phyloP scores from a whole-genome alignment of 2,797 vertebrate species.

The Vireo griseus region DNA sequence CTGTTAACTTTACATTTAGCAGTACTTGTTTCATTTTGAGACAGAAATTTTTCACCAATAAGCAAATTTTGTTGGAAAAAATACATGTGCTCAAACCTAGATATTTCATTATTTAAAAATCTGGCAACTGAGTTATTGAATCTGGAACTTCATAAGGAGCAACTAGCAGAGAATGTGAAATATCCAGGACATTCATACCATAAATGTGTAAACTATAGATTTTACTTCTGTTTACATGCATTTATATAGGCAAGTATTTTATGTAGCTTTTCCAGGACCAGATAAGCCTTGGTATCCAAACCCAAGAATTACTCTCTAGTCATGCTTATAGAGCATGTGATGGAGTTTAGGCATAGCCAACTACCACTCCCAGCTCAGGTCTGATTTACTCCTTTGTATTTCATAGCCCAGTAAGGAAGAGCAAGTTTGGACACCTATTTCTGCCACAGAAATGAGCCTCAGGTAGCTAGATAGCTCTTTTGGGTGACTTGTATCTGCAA shows the following conservation, averaged over 20 bases:
- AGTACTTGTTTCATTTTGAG: background rate
- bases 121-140: background rate
- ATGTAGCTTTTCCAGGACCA: background rate
- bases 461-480: background rate
- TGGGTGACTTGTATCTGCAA: background rate
- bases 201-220: background rate
- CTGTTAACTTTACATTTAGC: background rate
- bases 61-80: rapidly evolving
- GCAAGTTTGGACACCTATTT: background rate
- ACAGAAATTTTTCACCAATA: background rate
- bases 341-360: background rate
- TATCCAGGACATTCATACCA: background rate
- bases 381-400: background rate
- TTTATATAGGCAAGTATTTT: background rate
- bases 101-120: background rate
- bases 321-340: background rate
- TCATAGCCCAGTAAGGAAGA: background rate
- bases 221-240: background rate
- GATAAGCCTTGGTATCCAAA: background rate
- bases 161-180: background rate
- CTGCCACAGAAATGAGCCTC: background rate
- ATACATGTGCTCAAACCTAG: background rate
- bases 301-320: background rate
- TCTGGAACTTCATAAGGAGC: background rate
- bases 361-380: background rate